Percentiles rank a stretch among this genome's conserved stretches.
These are phyloP conservation scores for Platynereis dumerilii DNA, from an alignment of 2,888 invertebrate species.

Conservation along the genomic window DNA sequence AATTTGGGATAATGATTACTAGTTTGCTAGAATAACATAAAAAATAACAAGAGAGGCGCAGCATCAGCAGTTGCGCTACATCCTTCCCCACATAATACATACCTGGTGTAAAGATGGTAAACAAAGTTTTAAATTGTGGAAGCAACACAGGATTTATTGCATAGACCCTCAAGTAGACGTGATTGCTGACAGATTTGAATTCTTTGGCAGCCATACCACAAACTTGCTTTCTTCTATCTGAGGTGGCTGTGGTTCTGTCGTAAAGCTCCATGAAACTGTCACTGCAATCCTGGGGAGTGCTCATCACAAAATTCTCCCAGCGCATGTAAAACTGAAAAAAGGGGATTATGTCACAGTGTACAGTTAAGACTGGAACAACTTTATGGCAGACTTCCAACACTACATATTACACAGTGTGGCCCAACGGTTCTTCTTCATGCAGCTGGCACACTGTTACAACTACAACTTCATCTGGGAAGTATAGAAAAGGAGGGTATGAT, in stretches of 20 bases:
- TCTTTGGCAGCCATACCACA: constrained; percentile 42
- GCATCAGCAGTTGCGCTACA: too few species aligned
- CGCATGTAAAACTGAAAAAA: constrained; percentile 26
- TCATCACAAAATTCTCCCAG: constrained; percentile 29
- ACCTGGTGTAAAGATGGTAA: constrained; percentile 30
- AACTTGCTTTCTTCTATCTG: constrained; percentile 38
- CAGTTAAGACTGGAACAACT: background rate
- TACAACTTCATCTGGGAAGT: too few species aligned
- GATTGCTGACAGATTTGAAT: constrained; percentile 45
- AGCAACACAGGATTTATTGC: constrained; percentile 41
- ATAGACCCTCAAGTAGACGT: constrained; percentile 47
- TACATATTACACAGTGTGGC: too few species aligned
- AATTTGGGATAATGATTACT: too few species aligned
- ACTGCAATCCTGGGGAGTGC: constrained; percentile 42
- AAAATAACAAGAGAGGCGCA: too few species aligned
- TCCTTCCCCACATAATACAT: background rate
- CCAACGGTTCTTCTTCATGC: too few species aligned
- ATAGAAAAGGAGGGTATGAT: too few species aligned
- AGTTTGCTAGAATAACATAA: too few species aligned
- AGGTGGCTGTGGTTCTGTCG: constrained; percentile 47
- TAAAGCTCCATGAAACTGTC: constrained; percentile 53
- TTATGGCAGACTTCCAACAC: too few species aligned
- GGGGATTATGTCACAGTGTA: background rate
- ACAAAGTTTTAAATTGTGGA: constrained; percentile 43
- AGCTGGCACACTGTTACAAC: too few species aligned